Evolutionary conservation across 1,140 invertebrate species (phyloP).

Genomic region (Drosophila saltans): DNA sequence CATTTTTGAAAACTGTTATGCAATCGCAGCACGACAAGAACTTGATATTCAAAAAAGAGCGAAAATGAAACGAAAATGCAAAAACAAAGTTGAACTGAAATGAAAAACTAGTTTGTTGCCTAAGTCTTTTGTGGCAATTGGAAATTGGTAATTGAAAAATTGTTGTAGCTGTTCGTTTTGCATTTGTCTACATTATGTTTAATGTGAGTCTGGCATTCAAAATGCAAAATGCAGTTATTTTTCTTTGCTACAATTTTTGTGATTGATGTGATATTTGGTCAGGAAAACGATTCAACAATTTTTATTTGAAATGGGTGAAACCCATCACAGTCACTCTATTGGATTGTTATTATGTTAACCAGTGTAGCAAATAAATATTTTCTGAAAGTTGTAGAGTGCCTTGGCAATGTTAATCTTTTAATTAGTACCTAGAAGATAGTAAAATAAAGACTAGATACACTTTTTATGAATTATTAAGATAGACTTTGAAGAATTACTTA

Average conservation of each 20-base stretch:
- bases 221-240: slow-evolving; percentile 6
- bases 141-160: slow-evolving; percentile 40
- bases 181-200: not conserved
- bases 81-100: slow-evolving; percentile 30
- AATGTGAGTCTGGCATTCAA: slow-evolving; percentile 15
- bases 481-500: no score
- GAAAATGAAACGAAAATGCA: slow-evolving; percentile 21
- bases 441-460: no score
- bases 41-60: slow-evolving; percentile 67
- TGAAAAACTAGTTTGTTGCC: slow-evolving; percentile 66
- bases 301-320: not conserved
- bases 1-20: slow-evolving; percentile 41
- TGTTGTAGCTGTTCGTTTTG: slow-evolving; percentile 2
- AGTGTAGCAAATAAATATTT: no score
- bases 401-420: no score
- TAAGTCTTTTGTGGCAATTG: slow-evolving; percentile 63
- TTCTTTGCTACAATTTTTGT: slow-evolving; percentile 8
- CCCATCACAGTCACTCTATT: not conserved
- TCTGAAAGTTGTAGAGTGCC: no score
- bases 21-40: slow-evolving; percentile 46
- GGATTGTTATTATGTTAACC: no score
- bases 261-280: slow-evolving; percentile 24
- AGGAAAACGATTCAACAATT: slow-evolving; percentile 11
- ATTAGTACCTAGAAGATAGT: no score
- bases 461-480: no score